These are phyloP conservation scores for Orchesella flavescens DNA, from an alignment of 2,888 invertebrate species.

Conservation along the genomic window DNA sequence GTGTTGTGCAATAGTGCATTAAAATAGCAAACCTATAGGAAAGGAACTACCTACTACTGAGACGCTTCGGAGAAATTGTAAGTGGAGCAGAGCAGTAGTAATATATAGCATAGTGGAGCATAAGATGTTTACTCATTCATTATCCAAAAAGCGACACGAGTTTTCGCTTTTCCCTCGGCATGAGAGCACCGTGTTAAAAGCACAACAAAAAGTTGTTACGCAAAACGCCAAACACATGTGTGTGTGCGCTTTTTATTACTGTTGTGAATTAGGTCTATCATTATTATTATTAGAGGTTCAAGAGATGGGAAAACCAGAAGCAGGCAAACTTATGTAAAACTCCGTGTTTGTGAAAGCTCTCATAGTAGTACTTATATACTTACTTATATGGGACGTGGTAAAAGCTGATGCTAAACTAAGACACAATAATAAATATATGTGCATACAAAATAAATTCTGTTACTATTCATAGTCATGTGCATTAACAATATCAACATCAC, in stretches of 20 bases:
- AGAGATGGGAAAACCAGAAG: background rate
- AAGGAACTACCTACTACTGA: background rate
- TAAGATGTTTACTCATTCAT: no score
- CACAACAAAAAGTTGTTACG: constrained; percentile 5
- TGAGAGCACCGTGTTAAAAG: background rate
- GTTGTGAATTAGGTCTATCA: no score
- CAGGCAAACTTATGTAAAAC: background rate
- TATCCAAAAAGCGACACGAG: constrained; percentile 5
- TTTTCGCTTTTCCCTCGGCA: background rate
- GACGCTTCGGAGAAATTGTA: no score
- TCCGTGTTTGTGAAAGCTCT: background rate
- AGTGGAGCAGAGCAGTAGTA: no score
- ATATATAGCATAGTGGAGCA: no score
- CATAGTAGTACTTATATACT: no score
- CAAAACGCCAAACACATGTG: background rate
- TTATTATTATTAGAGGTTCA: no score
- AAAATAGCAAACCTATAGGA: background rate
- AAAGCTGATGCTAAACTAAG: background rate
- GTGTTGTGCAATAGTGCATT: no score
- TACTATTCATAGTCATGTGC: background rate
- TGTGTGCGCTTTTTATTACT: background rate
- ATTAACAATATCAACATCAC: constrained; percentile 1
- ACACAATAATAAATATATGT: background rate
- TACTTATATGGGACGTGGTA: no score
- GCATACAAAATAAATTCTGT: background rate